Evolutionary conservation across 2,113 vertebrate genomes (phyloP).

Genomic region (Albula glossodonta): DNA sequence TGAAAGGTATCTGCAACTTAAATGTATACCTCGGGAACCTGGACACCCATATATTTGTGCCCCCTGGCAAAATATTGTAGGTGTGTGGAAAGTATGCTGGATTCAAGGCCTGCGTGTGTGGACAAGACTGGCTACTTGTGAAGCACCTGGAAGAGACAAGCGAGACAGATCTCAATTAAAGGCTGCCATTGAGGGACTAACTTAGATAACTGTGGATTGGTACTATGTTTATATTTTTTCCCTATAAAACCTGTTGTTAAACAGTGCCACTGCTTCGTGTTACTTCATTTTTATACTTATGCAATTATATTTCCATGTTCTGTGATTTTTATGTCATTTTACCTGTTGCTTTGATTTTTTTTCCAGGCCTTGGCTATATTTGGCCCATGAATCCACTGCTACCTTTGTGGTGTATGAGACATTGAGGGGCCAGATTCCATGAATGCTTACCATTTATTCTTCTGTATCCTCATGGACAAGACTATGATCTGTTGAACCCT

Average conservation of each 20-base stretch:
- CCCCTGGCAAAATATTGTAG: conserved; percentile 21
- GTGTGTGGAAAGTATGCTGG: conserved; percentile 34
- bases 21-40: conserved; percentile 29
- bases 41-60: conserved; percentile 23
- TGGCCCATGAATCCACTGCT: too few species aligned
- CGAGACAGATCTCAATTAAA: conserved; percentile 24
- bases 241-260: background rate
- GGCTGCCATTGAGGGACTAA: conserved; percentile 12
- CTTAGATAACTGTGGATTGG: background rate
- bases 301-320: background rate
- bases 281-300: too few species aligned
- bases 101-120: conserved; percentile 33
- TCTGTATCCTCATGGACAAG: too few species aligned
- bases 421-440: too few species aligned
- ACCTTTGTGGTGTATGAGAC: too few species aligned
- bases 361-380: too few species aligned
- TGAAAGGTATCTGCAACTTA: conserved; percentile 29
- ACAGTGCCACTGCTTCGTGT: background rate
- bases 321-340: background rate
- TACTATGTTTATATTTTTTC: background rate
- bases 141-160: conserved; percentile 31
- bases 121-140: conserved; percentile 31
- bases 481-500: too few species aligned
- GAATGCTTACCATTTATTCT: too few species aligned
- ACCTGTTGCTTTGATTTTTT: background rate